phyloP scores from a whole-genome alignment of 1,140 invertebrate genomes.

The Drosophila busckii region DNA sequence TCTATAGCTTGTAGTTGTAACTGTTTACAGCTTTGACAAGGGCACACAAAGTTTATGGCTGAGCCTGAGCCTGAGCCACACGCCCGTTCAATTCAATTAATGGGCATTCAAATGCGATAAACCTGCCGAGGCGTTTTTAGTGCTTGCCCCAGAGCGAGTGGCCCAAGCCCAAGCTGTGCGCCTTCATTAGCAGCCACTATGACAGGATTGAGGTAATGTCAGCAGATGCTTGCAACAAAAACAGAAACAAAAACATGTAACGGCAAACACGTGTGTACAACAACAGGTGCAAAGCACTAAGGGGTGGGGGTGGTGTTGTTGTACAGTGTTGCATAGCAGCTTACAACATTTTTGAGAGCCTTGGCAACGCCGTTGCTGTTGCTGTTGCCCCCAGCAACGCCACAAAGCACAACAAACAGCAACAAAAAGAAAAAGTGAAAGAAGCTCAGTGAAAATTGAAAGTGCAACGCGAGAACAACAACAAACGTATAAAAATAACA shows the following conservation, averaged over 20 bases:
- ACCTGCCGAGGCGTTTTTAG: constrained; percentile 64
- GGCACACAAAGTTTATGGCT: constrained; percentile 29
- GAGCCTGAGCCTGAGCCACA: constrained; percentile 24
- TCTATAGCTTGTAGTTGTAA: constrained; percentile 11
- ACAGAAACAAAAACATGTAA: constrained; percentile 17
- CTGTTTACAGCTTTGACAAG: constrained; percentile 17
- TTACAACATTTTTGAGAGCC: constrained; percentile 16
- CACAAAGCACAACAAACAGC: constrained; percentile 48
- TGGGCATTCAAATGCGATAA: constrained; percentile 73
- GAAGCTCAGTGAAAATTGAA: constrained; percentile 47
- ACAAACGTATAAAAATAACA: neutral
- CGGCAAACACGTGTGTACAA: constrained; percentile 45
- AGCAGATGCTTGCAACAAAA: constrained; percentile 26
- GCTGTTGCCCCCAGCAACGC: constrained; percentile 48
- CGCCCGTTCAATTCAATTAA: constrained; percentile 69
- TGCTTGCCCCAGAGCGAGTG: constrained; percentile 26
- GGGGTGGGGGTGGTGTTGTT: too few species aligned
- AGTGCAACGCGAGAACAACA: constrained; percentile 14
- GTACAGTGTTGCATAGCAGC: neutral
- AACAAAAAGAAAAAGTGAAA: constrained; percentile 48
- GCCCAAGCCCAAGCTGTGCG: constrained; percentile 11
- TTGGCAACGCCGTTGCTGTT: constrained; percentile 31
- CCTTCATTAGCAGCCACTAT: constrained; percentile 51
- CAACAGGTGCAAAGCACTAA: constrained; percentile 69
- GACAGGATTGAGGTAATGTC: constrained; percentile 45